Evolutionary conservation across 2,797 vertebrate genomes (phyloP).

Genomic region (Ctenosaura bakeri): DNA sequence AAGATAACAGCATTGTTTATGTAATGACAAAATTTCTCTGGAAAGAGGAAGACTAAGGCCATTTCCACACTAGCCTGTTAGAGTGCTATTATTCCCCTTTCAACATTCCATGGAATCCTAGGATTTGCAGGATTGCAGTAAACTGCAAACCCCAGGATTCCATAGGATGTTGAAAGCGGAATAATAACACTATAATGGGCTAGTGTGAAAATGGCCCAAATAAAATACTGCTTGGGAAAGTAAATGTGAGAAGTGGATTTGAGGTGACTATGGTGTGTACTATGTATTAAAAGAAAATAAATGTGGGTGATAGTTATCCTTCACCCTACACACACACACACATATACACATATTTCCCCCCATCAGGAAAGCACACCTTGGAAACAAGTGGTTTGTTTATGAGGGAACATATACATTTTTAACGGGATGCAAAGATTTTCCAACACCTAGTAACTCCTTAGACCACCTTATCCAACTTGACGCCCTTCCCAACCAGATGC

Average conservation of each 20-base stretch:
- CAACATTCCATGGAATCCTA: too few species aligned
- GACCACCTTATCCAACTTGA: background rate
- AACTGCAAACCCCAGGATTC: too few species aligned
- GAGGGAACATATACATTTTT: too few species aligned
- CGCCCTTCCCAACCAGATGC: background rate
- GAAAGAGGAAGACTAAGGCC: background rate
- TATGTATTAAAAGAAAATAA: background rate
- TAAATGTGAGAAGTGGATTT: too few species aligned
- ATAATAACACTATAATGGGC: too few species aligned
- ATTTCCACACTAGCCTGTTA: too few species aligned
- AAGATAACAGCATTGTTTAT: background rate
- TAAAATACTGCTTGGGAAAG: background rate
- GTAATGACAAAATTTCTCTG: background rate
- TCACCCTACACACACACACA: background rate
- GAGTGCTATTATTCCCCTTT: too few species aligned
- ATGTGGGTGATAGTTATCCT: background rate
- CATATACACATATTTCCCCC: too few species aligned
- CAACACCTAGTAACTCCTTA: too few species aligned
- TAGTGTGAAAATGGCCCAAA: too few species aligned
- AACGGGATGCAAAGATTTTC: background rate
- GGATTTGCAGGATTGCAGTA: too few species aligned
- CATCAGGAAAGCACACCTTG: background rate
- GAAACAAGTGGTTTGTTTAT: background rate
- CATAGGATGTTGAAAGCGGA: too few species aligned
- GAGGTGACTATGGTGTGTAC: background rate